These are phyloP conservation scores for Pseudomyrmex concolor DNA, from an alignment of 1,140 invertebrate species.

Conservation along the genomic window DNA sequence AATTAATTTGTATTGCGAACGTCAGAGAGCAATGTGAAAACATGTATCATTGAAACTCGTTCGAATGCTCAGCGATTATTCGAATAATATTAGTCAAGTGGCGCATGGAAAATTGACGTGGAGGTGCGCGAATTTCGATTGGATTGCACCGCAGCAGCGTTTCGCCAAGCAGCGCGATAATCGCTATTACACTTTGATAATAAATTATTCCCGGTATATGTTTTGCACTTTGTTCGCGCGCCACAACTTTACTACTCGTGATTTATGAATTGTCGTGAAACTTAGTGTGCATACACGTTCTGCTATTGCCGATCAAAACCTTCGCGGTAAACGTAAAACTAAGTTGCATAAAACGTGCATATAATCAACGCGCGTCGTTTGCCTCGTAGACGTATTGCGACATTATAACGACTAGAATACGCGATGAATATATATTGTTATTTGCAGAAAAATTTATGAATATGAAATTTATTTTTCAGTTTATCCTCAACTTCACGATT, in stretches of 20 bases:
- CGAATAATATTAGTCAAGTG: neutral
- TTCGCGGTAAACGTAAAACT: neutral
- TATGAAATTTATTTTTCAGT: neutral
- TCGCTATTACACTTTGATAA: neutral
- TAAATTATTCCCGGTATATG: constrained; percentile 23
- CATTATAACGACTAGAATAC: neutral
- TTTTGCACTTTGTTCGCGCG: neutral
- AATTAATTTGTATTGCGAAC: too few species aligned
- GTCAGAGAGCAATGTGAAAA: too few species aligned
- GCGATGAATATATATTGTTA: neutral
- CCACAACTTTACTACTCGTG: neutral
- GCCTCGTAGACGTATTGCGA: too few species aligned
- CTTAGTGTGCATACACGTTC: neutral
- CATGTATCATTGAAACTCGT: neutral
- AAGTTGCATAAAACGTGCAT: neutral
- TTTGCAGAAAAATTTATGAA: constrained; percentile 3
- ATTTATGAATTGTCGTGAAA: constrained; percentile 28
- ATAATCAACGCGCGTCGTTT: neutral
- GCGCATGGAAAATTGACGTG: neutral
- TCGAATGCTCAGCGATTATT: neutral
- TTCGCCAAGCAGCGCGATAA: neutral
- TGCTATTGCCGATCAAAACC: constrained; percentile 15
- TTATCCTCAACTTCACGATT: neutral
- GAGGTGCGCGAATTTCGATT: neutral
- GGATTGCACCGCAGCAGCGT: neutral